These are phyloP conservation scores for Engraulis encrasicolus DNA, from an alignment of 2,113 vertebrate genomes.

Conservation along the genomic window DNA sequence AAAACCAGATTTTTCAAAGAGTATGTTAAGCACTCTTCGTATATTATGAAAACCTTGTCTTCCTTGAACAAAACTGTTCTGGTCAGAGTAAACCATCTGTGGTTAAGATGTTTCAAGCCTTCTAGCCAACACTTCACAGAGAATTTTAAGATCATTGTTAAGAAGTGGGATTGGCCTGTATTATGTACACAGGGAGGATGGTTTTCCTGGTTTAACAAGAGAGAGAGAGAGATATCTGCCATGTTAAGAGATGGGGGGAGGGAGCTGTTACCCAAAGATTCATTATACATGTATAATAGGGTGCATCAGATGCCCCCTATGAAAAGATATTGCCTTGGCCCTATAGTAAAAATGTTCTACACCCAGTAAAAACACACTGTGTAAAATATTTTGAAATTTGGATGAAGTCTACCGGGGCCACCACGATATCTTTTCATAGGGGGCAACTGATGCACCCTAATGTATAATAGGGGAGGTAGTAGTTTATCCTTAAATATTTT, in stretches of 20 bases:
- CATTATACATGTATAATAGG: too few species aligned
- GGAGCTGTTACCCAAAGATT: not conserved
- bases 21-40: not conserved
- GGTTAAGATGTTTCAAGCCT: not conserved
- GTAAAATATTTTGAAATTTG: too few species aligned
- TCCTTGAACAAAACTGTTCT: too few species aligned
- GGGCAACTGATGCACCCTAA: too few species aligned
- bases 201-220: slow-evolving; percentile 17
- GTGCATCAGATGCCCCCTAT: too few species aligned
- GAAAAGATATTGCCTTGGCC: too few species aligned
- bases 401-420: too few species aligned
- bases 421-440: too few species aligned
- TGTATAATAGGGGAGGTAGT: not conserved
- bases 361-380: too few species aligned
- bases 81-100: not conserved
- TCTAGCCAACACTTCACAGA: not conserved
- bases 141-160: not conserved
- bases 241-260: not conserved
- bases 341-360: too few species aligned
- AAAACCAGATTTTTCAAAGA: not conserved
- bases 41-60: slow-evolving; percentile 14
- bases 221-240: slow-evolving; percentile 1
- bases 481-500: slow-evolving; percentile 5
- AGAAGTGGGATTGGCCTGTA: not conserved
- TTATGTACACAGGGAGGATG: too few species aligned